Base-by-base conservation (phyloP, 2,888 invertebrate genomes). In the Zootermopsis nevadensis region DNA sequence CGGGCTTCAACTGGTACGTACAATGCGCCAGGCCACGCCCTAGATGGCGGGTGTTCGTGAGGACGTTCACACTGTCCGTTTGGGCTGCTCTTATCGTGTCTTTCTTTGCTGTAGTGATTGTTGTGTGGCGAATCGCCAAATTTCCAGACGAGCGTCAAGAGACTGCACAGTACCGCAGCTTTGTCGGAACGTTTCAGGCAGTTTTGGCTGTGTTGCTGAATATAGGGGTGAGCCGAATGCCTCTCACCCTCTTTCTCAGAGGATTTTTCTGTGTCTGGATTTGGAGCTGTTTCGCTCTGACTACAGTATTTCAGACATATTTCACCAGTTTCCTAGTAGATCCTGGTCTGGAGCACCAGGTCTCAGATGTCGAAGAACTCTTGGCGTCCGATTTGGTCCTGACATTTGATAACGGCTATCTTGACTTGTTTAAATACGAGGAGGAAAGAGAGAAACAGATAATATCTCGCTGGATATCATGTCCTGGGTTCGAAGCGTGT, bases 281-380 rank as follows among this genome's bases (percentile, higher is more conserved):
- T 24, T 74, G 74, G 74, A n/a, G 12, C 12, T 74, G n/a, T 4
- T 74, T 74, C 15, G 35, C 74, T 4, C 1, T 74, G 35, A 74
- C 74, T 10, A 38, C n/a, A 33, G 74, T 74, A 33, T 74, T 74
- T 38, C 42, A 74, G 38, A 74, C 74, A 33, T 33, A 33, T 19
- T 74, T 74, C 74, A 74, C 38, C 3, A 74, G 74, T n/a, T n/a
- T 38, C n/a, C 74, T 74, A 1, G 74, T 74, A n/a, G 74, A 74
- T 42, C 74, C 74, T 33, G 74, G 74, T 15, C 7, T 38, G 1
- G n/a, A n/a, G 35, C 38, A 74, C 22, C 74, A 74, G 24, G 74
- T 74, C 38, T n/a, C 74, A 74, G 33, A n/a, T 19, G n/a, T 74
- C 22, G 74, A 74, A 24, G 74, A 74, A 74, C 74, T 74, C 7